Base-by-base conservation (phyloP, 2,888 invertebrate genomes). In the Arrhopalites spinosus region DNA sequence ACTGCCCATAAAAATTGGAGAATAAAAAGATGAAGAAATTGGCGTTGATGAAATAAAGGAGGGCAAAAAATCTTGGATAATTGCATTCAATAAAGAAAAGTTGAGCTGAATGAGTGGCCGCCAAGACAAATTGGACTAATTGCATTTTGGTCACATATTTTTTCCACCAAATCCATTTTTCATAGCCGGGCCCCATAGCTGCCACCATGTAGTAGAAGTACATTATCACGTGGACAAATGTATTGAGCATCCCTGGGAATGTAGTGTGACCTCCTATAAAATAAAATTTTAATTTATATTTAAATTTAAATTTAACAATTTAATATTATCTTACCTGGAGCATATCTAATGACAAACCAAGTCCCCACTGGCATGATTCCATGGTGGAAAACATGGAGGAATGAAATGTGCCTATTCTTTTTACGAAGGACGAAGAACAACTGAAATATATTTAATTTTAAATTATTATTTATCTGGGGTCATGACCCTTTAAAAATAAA, bases 171-270 rank as follows among this genome's bases (percentile, higher is more conserved):
- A 96, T 92, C 86, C 91, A 96, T 86, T 94, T 95, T 36, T 36
- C 36, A 36, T 7, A 36, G 11, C 36, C 5, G 59, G 96, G 96
- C 71, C 97, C 97, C 91, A 96, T 91, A 27, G 96, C 96, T 3
- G 97, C 91, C 79, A 97, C 89, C 91, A 96, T 95, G 86, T 97
- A 98, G 87, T 98, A 98, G 86, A 93, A 93, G 87, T 98, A 97
- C 97, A 98, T 97, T 80, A 97, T 90, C 84, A 97, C 93, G 87
- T 98, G 97, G 78, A 98, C 96, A 85, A 96, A 95, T 1, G 95
- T 92, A 87, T 97, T 97, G 83, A 96, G 89, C 83, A 96, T 89
- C 45, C 96, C 93, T 86, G 96, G 97, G 89, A 97, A 97, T 77
- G 97, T 96, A 86, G 95, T 95, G 88, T 97, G 96, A 61, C 97